Percentiles rank a stretch among this genome's conserved stretches.
Evolutionary conservation across 2,113 vertebrate species (phyloP).

Genomic region (Rhynchomys soricoides): DNA sequence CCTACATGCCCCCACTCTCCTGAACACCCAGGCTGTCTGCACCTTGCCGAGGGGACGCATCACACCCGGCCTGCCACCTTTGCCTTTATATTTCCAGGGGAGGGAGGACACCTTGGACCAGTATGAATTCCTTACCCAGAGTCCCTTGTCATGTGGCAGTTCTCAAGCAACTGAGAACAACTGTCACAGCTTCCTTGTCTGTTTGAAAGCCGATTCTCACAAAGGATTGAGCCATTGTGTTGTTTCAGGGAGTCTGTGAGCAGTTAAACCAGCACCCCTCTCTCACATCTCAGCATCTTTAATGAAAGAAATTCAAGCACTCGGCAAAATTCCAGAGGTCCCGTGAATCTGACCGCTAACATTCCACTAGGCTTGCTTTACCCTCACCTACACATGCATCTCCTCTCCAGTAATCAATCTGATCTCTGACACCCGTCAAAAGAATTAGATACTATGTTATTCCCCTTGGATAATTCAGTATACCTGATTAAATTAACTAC

Average conservation of each 20-base stretch:
- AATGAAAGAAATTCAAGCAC: slow-evolving; percentile 12
- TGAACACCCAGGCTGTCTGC: not conserved
- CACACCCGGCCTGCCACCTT: not conserved
- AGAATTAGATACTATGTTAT: not conserved
- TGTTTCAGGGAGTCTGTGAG: not conserved
- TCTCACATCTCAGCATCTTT: not conserved
- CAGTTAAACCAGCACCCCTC: not conserved
- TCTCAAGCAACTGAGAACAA: slow-evolving; percentile 29
- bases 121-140: not conserved
- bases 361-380: not conserved
- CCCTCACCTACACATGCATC: not conserved
- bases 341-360: not conserved
- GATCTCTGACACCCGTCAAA: not conserved
- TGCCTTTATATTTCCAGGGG: not conserved
- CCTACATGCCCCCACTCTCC: not conserved
- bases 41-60: not conserved
- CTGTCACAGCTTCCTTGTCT: not conserved
- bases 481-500: not conserved
- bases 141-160: not conserved
- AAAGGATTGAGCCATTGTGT: not conserved
- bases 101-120: not conserved
- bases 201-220: not conserved
- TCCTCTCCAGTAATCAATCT: not conserved
- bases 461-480: not conserved
- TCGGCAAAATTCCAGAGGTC: not conserved